Conservation (phyloP, 92 coral and sea anemone genomes). For the Pocillopora meandrina region DNA sequence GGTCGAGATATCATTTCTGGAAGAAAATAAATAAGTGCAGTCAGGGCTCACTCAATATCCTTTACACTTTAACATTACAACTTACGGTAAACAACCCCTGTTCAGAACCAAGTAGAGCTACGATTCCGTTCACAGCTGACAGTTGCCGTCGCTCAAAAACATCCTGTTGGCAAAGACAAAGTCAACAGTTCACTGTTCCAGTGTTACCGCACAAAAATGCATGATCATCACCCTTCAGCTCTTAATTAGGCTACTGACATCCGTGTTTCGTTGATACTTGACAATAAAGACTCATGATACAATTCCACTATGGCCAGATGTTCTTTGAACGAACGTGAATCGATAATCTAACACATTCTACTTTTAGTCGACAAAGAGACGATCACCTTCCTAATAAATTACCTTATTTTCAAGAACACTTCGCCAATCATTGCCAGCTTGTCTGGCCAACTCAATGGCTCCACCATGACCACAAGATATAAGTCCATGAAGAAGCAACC, state of each 20-base stretch:
- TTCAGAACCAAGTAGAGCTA: constrained; percentile 84
- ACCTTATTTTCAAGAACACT: constrained; percentile 70
- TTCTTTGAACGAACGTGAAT: too few relatives aligned
- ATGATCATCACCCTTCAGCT: too few relatives aligned
- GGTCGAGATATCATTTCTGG: too few relatives aligned
- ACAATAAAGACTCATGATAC: too few relatives aligned
- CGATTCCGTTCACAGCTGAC: constrained; percentile 83
- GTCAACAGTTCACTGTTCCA: neutral
- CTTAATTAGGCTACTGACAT: too few relatives aligned
- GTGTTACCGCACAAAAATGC: neutral
- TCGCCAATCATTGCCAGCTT: constrained; percentile 71
- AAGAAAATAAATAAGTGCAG: too few relatives aligned
- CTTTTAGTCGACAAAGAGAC: neutral
- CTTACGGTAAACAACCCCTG: constrained; percentile 72
- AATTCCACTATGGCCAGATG: too few relatives aligned
- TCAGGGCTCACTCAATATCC: neutral
- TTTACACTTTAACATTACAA: neutral
- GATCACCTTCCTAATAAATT: neutral
- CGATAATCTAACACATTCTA: too few relatives aligned
- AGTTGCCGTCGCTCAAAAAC: constrained; percentile 61
- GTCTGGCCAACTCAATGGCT: constrained; percentile 56
- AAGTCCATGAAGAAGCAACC: constrained; percentile 77
- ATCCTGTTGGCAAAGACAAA: constrained; percentile 48
- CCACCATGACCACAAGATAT: constrained; percentile 64
- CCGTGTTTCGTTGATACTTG: too few relatives aligned